Base-by-base conservation (phyloP, 2,888 invertebrate genomes). In the Coecobrya sp. region DNA sequence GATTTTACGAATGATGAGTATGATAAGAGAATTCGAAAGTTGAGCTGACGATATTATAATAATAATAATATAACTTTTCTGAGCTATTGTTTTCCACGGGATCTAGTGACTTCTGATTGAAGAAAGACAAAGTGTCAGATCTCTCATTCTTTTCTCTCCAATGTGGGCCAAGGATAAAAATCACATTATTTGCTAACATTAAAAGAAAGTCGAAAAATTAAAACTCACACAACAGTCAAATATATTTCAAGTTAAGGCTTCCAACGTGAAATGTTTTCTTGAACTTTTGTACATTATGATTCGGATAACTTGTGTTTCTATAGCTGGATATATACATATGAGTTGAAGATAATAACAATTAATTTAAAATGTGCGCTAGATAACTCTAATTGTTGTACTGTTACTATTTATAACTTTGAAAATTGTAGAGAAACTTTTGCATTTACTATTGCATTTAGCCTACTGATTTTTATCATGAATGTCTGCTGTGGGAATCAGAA, bases 21-120 rank as follows among this genome's bases (percentile, higher is more conserved):
- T 36, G 7, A 36, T 36, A 4, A 36, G 36, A 36, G 36, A 36
- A 7, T 36, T 36, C 36, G 36, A 36, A 7, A 36, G 36, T 7
- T 36, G 36, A 36, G 36, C 36, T 36, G 36, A 36, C 36, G n/a
- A n/a, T n/a, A n/a, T n/a, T 10, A 42, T 42, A 42, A 42, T 42
- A 42, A 42, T 42, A 42, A 7, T 4, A 4, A 7, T 42, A 10
- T 49, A 49, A 10, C 49, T 13, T 49, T 49, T n/a, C n/a, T 49
- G 49, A 49, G 49, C 10, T 49, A 13, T 49, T 49, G 49, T 10
- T 49, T 42, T 49, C 11, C 49, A 49, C 49, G 49, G 49, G 49
- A 49, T 49, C 49, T 19, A 55, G 55, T 55, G 55, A 55, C 55
- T 55, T 55, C 55, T 52, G 19, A 55, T 55, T 55, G 55, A 19